Conservation (phyloP, 2,888 invertebrate genomes). For the Anticlea derivata region DNA sequence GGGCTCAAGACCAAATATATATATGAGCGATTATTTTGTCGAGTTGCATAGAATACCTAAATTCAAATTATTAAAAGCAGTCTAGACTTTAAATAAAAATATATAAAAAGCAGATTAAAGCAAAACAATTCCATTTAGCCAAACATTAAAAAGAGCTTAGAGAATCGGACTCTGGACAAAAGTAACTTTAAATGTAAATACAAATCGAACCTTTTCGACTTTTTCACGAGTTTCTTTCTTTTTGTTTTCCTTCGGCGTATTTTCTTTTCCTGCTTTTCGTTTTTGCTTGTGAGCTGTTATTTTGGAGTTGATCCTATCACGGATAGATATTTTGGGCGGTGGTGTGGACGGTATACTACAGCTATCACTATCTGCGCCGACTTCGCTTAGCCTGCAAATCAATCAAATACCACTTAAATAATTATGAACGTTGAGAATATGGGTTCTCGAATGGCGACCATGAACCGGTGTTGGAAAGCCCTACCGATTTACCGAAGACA, state of each 20-base stretch:
- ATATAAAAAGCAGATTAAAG: conserved; percentile 28
- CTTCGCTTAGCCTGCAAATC: conserved; percentile 62
- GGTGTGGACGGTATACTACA: conserved; percentile 45
- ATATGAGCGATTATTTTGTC: too few species aligned
- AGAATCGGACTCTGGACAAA: conserved; percentile 29
- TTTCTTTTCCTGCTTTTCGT: conserved; percentile 52
- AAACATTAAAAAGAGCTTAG: conserved; percentile 43
- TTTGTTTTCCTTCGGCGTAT: conserved; percentile 45
- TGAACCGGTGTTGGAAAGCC: too few species aligned
- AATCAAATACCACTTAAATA: conserved; percentile 16
- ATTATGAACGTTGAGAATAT: too few species aligned
- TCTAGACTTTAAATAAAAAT: not conserved
- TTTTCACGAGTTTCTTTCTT: conserved; percentile 54
- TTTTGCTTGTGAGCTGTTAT: conserved; percentile 58
- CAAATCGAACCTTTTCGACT: conserved; percentile 60
- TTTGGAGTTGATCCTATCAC: conserved; percentile 61
- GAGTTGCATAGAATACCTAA: too few species aligned
- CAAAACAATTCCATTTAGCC: conserved; percentile 34
- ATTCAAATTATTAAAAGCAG: too few species aligned
- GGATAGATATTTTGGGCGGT: conserved; percentile 53
- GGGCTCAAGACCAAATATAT: too few species aligned
- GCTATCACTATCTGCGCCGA: conserved; percentile 54
- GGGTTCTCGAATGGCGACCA: too few species aligned
- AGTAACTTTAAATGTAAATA: conserved; percentile 44
- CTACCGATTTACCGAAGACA: too few species aligned